Evolutionary conservation across 2,113 vertebrate species (phyloP).

Genomic region (Ramphastos sulfuratus): DNA sequence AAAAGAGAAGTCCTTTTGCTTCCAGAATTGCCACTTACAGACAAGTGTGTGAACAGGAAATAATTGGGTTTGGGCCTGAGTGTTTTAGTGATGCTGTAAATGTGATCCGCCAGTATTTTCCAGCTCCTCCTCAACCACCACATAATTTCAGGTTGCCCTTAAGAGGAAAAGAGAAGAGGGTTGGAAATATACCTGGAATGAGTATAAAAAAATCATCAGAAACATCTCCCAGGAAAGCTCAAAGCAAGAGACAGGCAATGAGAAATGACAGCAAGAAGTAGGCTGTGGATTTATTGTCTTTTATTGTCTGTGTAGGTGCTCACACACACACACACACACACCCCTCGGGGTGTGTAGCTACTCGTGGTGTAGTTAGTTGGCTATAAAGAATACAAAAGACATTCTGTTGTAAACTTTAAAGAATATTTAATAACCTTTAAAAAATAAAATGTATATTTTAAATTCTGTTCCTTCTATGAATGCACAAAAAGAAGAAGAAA

Average conservation of each 20-base stretch:
- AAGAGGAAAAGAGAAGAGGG: neutral
- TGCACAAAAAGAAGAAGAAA: slow-evolving; percentile 45
- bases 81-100: neutral
- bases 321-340: neutral
- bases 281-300: neutral
- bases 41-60: neutral
- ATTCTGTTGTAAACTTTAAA: slow-evolving; percentile 61
- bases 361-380: neutral
- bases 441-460: slow-evolving; percentile 71
- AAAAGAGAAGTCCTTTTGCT: neutral
- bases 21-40: neutral
- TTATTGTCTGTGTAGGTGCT: neutral
- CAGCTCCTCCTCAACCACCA: neutral
- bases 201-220: neutral
- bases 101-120: neutral
- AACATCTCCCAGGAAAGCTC: neutral
- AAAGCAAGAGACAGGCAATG: neutral
- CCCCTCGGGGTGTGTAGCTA: neutral
- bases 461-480: slow-evolving; percentile 55
- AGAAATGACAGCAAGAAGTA: neutral
- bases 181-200: neutral
- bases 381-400: slow-evolving; percentile 69
- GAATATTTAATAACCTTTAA: slow-evolving; percentile 72
- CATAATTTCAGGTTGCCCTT: neutral
- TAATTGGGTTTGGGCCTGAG: neutral